Percentiles rank a stretch among this genome's conserved stretches.
These are phyloP conservation scores for Quadriops clusia DNA, from an alignment of 2,888 invertebrate species.

Conservation along the genomic window DNA sequence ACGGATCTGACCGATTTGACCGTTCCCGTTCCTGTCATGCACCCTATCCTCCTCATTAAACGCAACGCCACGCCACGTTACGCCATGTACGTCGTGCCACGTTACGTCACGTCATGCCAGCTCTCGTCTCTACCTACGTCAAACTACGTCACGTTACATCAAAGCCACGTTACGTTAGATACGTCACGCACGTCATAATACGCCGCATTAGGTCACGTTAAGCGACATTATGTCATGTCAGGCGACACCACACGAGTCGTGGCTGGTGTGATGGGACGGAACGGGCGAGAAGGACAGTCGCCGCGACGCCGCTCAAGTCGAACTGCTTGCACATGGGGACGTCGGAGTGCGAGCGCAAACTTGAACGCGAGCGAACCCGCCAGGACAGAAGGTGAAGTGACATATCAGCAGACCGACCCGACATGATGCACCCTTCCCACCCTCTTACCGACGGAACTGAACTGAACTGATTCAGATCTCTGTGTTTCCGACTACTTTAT, in stretches of 20 bases:
- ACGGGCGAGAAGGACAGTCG: conserved; percentile 8
- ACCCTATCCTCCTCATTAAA: no score
- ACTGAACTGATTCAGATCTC: conserved; percentile 32
- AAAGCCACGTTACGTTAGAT: no score
- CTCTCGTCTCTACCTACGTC: no score
- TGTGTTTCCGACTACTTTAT: conserved; percentile 23
- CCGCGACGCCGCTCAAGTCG: conserved; percentile 9
- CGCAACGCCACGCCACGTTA: conserved; percentile 16
- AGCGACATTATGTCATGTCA: no score
- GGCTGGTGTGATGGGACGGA: no score
- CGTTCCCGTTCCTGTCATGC: conserved; percentile 10
- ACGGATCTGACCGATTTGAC: conserved; percentile 20
- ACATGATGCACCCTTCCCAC: conserved; percentile 16
- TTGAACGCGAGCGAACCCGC: no score
- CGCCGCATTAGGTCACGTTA: no score
- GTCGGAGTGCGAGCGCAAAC: no score
- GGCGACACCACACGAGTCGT: no score
- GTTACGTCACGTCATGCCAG: no score
- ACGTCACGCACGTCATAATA: no score
- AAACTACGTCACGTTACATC: no score
- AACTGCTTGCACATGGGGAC: conserved; percentile 10
- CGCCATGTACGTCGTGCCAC: conserved; percentile 6
- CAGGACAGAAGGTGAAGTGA: conserved; percentile 25
- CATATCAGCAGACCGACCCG: conserved; percentile 32
- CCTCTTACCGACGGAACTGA: conserved; percentile 27